phyloP scores from a whole-genome alignment of 2,888 invertebrate genomes.

The Cacoxenus indagator region DNA sequence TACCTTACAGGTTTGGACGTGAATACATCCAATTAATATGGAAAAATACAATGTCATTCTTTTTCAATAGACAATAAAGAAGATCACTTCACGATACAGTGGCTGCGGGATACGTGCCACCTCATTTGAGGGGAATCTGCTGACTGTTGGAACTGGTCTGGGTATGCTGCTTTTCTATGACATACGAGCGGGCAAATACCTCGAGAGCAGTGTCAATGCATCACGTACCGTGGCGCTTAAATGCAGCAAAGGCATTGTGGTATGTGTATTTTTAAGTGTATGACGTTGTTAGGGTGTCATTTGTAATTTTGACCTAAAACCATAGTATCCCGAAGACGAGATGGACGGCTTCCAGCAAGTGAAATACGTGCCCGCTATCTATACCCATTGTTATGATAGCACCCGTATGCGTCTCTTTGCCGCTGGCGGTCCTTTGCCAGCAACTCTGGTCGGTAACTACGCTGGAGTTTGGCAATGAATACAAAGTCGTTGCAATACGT shows the following conservation, averaged over 20 bases:
- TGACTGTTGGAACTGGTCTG: conserved; percentile 94
- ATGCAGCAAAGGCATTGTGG: conserved; percentile 91
- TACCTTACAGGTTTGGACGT: conserved; percentile 80
- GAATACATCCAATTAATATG: background rate
- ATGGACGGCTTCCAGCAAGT: conserved; percentile 87
- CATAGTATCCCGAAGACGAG: conserved; percentile 87
- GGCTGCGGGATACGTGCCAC: conserved; percentile 94
- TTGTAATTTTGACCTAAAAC: background rate
- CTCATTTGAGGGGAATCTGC: conserved; percentile 88
- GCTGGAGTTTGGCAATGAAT: conserved; percentile 92
- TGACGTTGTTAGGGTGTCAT: background rate
- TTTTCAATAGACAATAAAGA: conserved; percentile 77
- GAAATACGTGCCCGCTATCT: conserved; percentile 93
- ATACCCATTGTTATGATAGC: conserved; percentile 95
- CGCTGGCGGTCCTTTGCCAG: conserved; percentile 94
- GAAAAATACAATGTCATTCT: background rate
- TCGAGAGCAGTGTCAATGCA: conserved; percentile 91
- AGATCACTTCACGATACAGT: conserved; percentile 87
- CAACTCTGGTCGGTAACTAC: conserved; percentile 92
- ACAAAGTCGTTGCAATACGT: too few species aligned
- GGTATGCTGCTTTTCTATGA: conserved; percentile 96
- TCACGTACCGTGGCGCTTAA: conserved; percentile 89
- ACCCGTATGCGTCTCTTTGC: conserved; percentile 93
- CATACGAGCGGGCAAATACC: conserved; percentile 88
- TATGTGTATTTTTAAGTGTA: conserved; percentile 68